These are phyloP conservation scores for Pterobdella sp. DNA, from an alignment of 2,888 invertebrate genomes.

Conservation along the genomic window DNA sequence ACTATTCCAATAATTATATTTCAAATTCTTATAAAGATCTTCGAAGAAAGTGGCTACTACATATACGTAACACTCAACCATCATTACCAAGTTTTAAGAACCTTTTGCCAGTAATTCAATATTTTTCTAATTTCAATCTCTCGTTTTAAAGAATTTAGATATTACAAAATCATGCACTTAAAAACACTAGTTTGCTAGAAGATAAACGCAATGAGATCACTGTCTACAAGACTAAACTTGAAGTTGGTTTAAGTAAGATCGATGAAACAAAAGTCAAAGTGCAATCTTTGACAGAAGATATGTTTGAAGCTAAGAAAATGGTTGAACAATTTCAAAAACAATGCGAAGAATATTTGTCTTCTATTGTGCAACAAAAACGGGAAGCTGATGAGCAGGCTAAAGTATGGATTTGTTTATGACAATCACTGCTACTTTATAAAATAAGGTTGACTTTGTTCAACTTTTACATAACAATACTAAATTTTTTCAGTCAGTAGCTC, in stretches of 20 bases:
- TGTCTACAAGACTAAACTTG: conserved; percentile 67
- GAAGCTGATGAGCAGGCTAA: conserved; percentile 75
- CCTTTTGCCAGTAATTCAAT: neutral
- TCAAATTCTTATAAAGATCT: neutral
- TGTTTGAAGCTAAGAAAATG: conserved; percentile 66
- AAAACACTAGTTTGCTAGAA: conserved; percentile 60
- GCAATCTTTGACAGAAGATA: conserved; percentile 71
- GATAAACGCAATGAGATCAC: conserved; percentile 66
- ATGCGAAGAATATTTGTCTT: conserved; percentile 75
- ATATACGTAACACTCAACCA: neutral
- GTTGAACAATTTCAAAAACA: conserved; percentile 66
- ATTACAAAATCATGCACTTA: too few species aligned
- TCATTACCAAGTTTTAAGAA: neutral
- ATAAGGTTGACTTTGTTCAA: too few species aligned
- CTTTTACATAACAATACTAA: too few species aligned
- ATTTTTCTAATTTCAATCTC: too few species aligned
- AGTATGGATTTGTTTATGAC: conserved; percentile 42
- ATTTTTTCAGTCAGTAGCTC: conserved; percentile 56
- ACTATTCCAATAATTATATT: neutral
- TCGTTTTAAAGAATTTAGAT: too few species aligned
- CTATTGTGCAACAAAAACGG: conserved; percentile 69
- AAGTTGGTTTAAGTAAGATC: conserved; percentile 73
- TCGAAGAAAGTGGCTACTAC: neutral
- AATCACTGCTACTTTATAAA: too few species aligned
- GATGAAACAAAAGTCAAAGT: conserved; percentile 76